Percentiles rank a stretch among this genome's conserved stretches.
Evolutionary conservation across 1,140 invertebrate genomes (phyloP).

Genomic region (Plodia interpunctella): DNA sequence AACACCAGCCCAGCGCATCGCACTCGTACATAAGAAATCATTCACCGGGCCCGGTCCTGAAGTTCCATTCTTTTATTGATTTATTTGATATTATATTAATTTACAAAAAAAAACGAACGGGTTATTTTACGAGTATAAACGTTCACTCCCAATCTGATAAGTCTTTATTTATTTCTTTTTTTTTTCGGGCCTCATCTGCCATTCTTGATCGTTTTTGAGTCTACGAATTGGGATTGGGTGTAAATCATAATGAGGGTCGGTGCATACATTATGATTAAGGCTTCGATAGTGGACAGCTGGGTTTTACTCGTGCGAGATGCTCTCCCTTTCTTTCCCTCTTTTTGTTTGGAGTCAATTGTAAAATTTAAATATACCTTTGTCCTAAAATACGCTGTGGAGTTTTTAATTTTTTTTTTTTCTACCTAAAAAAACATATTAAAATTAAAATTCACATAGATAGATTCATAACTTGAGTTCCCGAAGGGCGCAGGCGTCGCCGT

Average conservation of each 20-base stretch:
- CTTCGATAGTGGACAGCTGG: not conserved
- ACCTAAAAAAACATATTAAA: too few relatives aligned
- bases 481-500: too few relatives aligned
- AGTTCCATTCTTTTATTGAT: conserved; percentile 73
- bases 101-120: conserved; percentile 43
- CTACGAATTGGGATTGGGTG: not conserved
- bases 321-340: not conserved
- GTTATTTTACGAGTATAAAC: conserved; percentile 73
- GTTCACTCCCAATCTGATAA: conserved; percentile 70
- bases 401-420: too few relatives aligned
- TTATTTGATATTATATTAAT: conserved; percentile 74
- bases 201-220: conserved; percentile 23
- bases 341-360: too few relatives aligned
- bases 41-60: conserved; percentile 55
- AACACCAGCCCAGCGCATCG: conserved; percentile 38
- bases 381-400: too few relatives aligned
- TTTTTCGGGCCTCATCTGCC: conserved; percentile 42
- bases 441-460: too few relatives aligned
- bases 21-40: conserved; percentile 67
- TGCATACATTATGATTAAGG: conserved; percentile 1
- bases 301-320: not conserved
- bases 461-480: too few relatives aligned
- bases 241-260: conserved; percentile 1
- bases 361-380: too few relatives aligned
- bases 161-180: conserved; percentile 49